Conservation (phyloP, 1,140 invertebrate genomes). For the Heliconius himera region DNA sequence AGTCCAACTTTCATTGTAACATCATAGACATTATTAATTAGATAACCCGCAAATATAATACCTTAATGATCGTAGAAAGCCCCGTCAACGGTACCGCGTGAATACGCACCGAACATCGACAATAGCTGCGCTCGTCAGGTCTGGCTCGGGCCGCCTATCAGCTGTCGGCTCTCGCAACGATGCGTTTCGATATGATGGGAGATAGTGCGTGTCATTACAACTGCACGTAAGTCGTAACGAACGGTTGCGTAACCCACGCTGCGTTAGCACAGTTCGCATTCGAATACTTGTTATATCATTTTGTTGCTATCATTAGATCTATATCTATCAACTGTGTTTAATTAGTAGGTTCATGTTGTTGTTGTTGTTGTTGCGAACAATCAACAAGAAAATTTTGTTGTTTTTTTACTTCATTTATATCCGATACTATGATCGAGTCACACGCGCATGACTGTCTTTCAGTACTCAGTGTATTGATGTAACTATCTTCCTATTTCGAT, state of each 20-base stretch:
- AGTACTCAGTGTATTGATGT: neutral
- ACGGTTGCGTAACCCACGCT: conserved; percentile 56
- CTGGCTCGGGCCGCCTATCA: conserved; percentile 48
- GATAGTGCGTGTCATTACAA: conserved; percentile 68
- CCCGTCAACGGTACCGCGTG: neutral
- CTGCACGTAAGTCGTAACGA: conserved; percentile 49
- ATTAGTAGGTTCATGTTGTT: conserved; percentile 6
- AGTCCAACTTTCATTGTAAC: neutral
- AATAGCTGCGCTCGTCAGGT: conserved; percentile 25
- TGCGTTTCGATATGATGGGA: conserved; percentile 69
- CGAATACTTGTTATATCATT: conserved; percentile 55
- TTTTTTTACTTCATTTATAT: neutral
- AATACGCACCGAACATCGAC: conserved; percentile 17
- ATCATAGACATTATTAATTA: neutral
- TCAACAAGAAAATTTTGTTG: neutral
- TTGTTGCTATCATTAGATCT: conserved; percentile 56
- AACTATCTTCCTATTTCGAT: neutral
- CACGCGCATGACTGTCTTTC: neutral
- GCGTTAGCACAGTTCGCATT: conserved; percentile 49
- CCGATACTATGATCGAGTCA: neutral
- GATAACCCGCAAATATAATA: neutral
- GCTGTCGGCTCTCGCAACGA: conserved; percentile 61
- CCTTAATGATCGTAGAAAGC: conserved; percentile 6
- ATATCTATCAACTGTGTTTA: conserved; percentile 37
- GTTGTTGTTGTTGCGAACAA: neutral